phyloP scores from a whole-genome alignment of 1,140 invertebrate genomes.

The Macrosteles quadrilineatus region DNA sequence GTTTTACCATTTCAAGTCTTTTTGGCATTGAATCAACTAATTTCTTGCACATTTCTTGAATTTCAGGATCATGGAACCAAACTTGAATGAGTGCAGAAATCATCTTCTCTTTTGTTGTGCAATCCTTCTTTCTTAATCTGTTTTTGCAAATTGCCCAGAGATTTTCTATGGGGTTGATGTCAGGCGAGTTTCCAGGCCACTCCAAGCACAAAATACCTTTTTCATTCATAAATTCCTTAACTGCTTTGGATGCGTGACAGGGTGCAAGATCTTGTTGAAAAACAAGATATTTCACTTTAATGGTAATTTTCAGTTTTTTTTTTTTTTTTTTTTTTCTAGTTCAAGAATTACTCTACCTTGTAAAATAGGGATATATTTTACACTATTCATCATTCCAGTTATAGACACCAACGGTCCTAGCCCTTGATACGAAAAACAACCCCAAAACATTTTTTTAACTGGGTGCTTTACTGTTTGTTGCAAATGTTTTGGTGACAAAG shows the following conservation, averaged over 20 bases:
- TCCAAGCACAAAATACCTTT: neutral
- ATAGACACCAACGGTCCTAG: neutral
- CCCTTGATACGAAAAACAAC: neutral
- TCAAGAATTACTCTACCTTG: neutral
- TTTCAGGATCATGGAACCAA: neutral
- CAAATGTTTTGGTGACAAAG: neutral
- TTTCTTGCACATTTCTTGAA: neutral
- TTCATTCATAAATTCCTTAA: neutral
- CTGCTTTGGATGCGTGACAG: constrained; percentile 3
- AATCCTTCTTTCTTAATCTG: neutral
- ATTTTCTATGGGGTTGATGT: neutral
- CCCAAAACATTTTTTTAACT: constrained; percentile 9
- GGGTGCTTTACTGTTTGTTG: constrained; percentile 2
- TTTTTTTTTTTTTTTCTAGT: too few relatives aligned
- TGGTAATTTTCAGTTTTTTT: neutral
- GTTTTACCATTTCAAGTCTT: neutral
- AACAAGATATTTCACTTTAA: neutral
- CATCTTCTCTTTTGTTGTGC: neutral
- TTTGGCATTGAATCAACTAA: neutral
- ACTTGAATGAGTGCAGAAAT: neutral
- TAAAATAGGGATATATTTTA: constrained; percentile 14
- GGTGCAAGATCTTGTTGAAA: constrained; percentile 10
- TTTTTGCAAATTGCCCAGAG: neutral
- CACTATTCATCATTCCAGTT: constrained; percentile 15
- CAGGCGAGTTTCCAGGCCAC: neutral